These are phyloP conservation scores for Phalanger gymnotis DNA, from an alignment of 2,797 vertebrate genomes.

Conservation along the genomic window DNA sequence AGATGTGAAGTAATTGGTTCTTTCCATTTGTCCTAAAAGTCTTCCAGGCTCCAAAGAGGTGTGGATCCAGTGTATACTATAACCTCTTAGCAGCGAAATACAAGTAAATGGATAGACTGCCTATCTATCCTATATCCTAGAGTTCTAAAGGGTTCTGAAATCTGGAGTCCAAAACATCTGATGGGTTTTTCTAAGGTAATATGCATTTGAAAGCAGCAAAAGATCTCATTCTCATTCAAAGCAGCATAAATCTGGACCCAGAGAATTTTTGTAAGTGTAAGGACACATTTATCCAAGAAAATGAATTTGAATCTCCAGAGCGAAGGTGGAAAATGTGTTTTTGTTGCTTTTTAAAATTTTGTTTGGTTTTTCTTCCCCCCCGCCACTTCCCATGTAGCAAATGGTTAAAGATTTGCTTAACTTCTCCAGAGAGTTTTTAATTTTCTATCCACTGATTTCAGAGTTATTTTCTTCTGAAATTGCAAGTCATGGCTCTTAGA, in stretches of 20 bases:
- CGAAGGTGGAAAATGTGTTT: not conserved
- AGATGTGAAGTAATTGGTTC: not conserved
- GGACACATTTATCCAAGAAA: rapidly evolving
- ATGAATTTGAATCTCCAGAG: not conserved
- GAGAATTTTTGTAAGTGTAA: not conserved
- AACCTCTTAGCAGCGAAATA: not conserved
- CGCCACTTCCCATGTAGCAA: rapidly evolving
- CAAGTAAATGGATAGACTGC: not conserved
- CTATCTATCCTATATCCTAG: not conserved
- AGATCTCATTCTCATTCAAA: not conserved
- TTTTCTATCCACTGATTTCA: constrained; percentile 52
- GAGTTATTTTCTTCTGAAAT: constrained; percentile 46
- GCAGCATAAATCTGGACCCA: not conserved
- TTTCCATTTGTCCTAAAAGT: not conserved
- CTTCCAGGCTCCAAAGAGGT: not conserved
- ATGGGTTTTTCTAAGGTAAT: not conserved
- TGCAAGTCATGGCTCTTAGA: not conserved
- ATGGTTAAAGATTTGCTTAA: not conserved
- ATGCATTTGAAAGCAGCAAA: not conserved
- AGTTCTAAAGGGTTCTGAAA: not conserved
- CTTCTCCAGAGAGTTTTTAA: constrained; percentile 51
- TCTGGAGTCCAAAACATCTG: not conserved
- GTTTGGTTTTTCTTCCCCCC: not conserved
- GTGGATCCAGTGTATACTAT: not conserved
- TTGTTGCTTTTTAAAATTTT: not conserved